Base-by-base conservation (phyloP, 1,140 invertebrate genomes). In the Drosophila orosa region DNA sequence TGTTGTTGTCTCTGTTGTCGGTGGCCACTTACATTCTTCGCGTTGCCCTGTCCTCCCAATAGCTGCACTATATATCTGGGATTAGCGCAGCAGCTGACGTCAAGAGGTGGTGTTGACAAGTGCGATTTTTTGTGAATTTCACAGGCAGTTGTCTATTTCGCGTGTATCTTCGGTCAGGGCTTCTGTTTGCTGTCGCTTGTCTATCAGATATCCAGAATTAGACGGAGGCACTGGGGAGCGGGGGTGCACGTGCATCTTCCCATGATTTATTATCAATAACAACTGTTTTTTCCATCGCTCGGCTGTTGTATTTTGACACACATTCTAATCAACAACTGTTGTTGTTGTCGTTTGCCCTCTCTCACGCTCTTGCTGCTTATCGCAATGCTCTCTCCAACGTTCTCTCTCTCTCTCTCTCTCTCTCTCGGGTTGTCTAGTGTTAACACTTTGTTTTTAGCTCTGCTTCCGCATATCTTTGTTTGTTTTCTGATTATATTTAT, bases 241-340 rank as follows among this genome's bases (percentile, higher is more conserved):
- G 10, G 47, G 67, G 45, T 40, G 37, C 61, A 85, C 65, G 61
- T 73, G 45, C 61, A 39, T 47, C 27, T 52, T 66, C 31, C 45
- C 62, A 56, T 40, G 47, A 33, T 45, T 39, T 60, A 44, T 76
- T 54, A 62, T 69, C 42, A 58, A 42, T 63, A 40, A 74, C 55
- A 68, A 35, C 47, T 55, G 44, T 31, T 48, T 61, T 47, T 60
- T 39, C 33, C 61, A 61, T 25, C 19, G 54, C 24, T 40, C 59
- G 42, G 31, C 27, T 63, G 37, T 68, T 55, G 29, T 63, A 59
- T 78, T 74, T 80, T 84, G 81, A 84, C 81, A 84, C 81, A 85
- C 77, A 80, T 84, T 84, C 60, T 69, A 74, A 84, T 80, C 81
- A 84, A 68, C 69, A 77, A 69, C 25, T 62, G 42, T 69, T 47